These are phyloP conservation scores for Danio choprae DNA, from an alignment of 2,797 vertebrate genomes.

Conservation along the genomic window DNA sequence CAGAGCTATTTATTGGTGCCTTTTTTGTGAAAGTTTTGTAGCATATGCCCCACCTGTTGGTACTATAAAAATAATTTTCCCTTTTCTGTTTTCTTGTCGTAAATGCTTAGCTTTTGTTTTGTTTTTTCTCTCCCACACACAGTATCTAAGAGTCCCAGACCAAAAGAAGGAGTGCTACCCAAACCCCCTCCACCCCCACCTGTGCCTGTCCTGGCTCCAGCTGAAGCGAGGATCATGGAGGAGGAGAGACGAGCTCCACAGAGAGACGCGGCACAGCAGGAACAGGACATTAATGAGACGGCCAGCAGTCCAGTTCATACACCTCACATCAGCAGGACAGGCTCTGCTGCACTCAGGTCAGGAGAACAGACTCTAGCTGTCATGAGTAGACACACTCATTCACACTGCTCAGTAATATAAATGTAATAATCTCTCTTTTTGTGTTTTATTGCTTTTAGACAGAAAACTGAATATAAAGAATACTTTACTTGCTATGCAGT, in stretches of 20 bases:
- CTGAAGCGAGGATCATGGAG: slow-evolving; percentile 48
- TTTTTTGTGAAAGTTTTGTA: not conserved
- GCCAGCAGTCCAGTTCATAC: slow-evolving; percentile 40
- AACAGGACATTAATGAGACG: slow-evolving; percentile 36
- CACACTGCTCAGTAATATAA: not conserved
- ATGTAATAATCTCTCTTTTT: not conserved
- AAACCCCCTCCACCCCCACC: slow-evolving; percentile 49
- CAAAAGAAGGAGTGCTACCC: slow-evolving; percentile 22
- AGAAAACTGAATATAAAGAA: too few relatives aligned
- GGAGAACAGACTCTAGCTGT: slow-evolving; percentile 18
- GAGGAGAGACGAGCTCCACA: slow-evolving; percentile 42
- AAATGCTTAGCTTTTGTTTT: not conserved
- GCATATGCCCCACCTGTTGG: not conserved
- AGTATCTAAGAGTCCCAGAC: slow-evolving; percentile 44
- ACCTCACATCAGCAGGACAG: slow-evolving; percentile 36
- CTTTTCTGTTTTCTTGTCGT: not conserved
- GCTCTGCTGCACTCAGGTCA: slow-evolving; percentile 55
- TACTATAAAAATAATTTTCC: not conserved
- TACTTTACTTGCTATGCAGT: too few relatives aligned
- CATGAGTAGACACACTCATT: too few relatives aligned
- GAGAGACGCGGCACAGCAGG: slow-evolving; percentile 19
- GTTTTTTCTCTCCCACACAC: not conserved
- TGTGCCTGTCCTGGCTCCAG: slow-evolving; percentile 11
- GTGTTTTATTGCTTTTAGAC: not conserved
- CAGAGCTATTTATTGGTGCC: too few relatives aligned